Conservation (phyloP, 2,888 invertebrate genomes). For the Diadegma fenestrale region DNA sequence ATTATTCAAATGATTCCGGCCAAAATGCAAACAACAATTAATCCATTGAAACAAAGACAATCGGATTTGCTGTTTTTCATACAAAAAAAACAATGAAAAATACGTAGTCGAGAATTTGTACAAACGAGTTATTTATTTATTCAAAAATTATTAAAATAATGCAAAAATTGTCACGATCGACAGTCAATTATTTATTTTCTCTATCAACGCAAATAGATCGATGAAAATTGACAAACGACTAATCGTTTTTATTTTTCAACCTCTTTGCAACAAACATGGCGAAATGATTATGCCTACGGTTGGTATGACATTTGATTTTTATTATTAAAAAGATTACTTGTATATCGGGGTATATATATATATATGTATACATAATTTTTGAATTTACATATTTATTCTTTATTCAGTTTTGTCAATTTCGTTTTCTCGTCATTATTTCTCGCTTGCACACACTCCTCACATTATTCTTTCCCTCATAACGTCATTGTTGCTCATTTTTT, state of each 20-base stretch:
- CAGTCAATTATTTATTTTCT: constrained; percentile 3
- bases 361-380: constrained; percentile 36
- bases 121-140: constrained; percentile 29
- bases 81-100: neutral
- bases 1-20: neutral
- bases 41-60: neutral
- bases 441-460: constrained; percentile 6
- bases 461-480: neutral
- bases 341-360: constrained; percentile 24
- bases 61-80: neutral
- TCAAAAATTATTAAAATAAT: constrained; percentile 43
- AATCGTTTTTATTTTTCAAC: neutral
- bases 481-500: neutral
- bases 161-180: neutral
- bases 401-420: constrained; percentile 33
- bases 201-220: constrained; percentile 17
- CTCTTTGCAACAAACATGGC: neutral
- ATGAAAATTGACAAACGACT: neutral
- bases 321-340: constrained; percentile 30
- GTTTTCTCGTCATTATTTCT: constrained; percentile 30
- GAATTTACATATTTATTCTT: constrained; percentile 28
- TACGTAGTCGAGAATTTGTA: neutral
- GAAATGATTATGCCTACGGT: constrained; percentile 23
- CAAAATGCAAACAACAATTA: neutral
- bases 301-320: constrained; percentile 22